Percentiles rank a stretch among this genome's conserved stretches.
These are phyloP conservation scores for Taphrorychus bicolor DNA, from an alignment of 2,888 invertebrate species.

Conservation along the genomic window DNA sequence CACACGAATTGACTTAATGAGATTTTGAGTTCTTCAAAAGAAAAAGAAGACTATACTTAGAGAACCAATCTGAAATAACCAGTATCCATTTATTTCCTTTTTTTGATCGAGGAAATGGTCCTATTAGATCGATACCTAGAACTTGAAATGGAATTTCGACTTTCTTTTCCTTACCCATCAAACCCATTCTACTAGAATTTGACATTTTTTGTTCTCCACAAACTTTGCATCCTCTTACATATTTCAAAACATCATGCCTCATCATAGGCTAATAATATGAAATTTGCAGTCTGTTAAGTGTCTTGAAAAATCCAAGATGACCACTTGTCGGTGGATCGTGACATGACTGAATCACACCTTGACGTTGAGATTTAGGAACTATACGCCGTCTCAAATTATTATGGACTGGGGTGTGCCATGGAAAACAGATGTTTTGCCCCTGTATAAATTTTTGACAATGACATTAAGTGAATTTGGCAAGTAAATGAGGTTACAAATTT, in stretches of 20 bases:
- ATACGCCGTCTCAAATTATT: no score
- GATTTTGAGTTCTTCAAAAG: not conserved
- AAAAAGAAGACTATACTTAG: slow-evolving; percentile 1
- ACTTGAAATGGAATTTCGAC: slow-evolving; percentile 10
- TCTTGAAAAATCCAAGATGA: slow-evolving; percentile 44
- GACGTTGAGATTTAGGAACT: not conserved
- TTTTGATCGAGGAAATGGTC: slow-evolving; percentile 13
- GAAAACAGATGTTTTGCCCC: no score
- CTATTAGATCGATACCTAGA: slow-evolving; percentile 9
- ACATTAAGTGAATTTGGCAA: no score
- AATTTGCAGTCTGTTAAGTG: slow-evolving; percentile 33
- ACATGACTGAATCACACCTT: not conserved
- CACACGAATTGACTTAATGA: no score
- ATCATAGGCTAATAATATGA: slow-evolving; percentile 43
- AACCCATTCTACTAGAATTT: not conserved
- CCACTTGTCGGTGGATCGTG: slow-evolving; percentile 39
- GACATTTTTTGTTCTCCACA: not conserved
- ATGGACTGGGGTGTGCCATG: no score
- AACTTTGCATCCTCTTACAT: not conserved
- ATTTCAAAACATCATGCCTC: slow-evolving; percentile 15
- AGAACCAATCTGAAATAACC: no score
- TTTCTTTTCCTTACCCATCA: slow-evolving; percentile 11
- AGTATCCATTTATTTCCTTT: slow-evolving; percentile 16
- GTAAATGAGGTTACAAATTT: no score
- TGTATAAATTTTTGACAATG: no score